These are phyloP conservation scores for Poeciliopsis turneri DNA, from an alignment of 2,797 vertebrate genomes.

Conservation along the genomic window DNA sequence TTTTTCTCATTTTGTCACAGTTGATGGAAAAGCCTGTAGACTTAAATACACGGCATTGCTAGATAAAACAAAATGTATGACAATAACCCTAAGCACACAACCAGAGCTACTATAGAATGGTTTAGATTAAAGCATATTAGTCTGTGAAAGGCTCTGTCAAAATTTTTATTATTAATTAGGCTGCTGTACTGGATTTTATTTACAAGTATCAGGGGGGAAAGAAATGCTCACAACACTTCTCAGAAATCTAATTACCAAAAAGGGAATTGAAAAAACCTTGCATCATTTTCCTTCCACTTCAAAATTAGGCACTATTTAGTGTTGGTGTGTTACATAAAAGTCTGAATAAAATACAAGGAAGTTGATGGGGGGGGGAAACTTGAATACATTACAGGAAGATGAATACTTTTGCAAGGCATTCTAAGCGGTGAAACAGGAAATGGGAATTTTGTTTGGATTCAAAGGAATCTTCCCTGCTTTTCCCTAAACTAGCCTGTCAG, in stretches of 20 bases:
- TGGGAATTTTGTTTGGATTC: conserved; percentile 15
- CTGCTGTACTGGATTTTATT: not conserved
- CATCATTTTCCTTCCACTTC: not conserved
- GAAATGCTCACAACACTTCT: not conserved
- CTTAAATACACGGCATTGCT: not conserved
- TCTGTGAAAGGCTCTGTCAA: not conserved
- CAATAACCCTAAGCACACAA: not conserved
- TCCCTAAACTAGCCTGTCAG: conserved; percentile 30
- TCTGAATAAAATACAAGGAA: too few species aligned
- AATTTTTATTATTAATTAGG: too few species aligned
- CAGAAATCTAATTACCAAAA: not conserved
- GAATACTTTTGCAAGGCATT: not conserved
- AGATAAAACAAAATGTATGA: not conserved
- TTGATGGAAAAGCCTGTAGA: not conserved
- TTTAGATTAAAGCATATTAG: not conserved
- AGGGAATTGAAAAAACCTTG: not conserved
- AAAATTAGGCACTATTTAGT: not conserved
- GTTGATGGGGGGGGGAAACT: not conserved
- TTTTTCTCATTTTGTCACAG: not conserved
- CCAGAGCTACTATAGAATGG: not conserved
- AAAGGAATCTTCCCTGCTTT: conserved; percentile 50
- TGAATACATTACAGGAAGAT: not conserved
- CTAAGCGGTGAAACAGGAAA: conserved; percentile 18
- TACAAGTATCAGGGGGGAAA: not conserved
- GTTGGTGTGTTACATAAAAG: not conserved